Base-by-base conservation (phyloP, 2,113 vertebrate species). In the Geococcyx californianus region DNA sequence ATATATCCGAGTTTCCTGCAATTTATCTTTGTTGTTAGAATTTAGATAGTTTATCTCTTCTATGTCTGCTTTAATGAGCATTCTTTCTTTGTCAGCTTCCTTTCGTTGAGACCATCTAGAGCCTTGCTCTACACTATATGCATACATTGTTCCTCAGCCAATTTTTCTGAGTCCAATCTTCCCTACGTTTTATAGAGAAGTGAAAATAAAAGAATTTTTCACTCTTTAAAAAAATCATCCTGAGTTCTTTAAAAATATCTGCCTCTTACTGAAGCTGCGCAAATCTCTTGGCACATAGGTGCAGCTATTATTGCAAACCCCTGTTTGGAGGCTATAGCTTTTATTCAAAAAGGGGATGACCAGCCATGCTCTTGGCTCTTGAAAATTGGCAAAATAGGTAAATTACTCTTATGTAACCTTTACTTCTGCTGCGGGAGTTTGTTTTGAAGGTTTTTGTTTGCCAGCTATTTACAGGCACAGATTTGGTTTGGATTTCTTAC, bases 101-200 rank as follows among this genome's bases (percentile, higher is more conserved):
- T 89, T 87, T 59, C 11, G 52, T n/a, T 68, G 84, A 34, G 54
- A 17, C 73, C 40, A 17, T 45, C 45, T 40, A 11, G 3, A 55
- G 13, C 62, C 49, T 62, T 60, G 16, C 58, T 62, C 13, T 62
- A 10, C 21, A 15, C 34, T 31, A 0, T 28, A 16, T 23, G 24
- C 5, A 6, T 40, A 13, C 0, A 0, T 74, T 66, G 66, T 3
- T 59, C 47, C 58, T 54, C 15, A 56, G 42, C 31, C 67, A 73
- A 20, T 64, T 83, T 31, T 33, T 73, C 29, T 33, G 4, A 51
- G 69, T 81, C 26, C 44, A 36, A 2, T 58, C 44, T 73, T 79
- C 25, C 36, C 28, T 31, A 6, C 13, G 1, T 64, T 93, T 67
- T 29, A 47, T 31, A 75, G 59, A 62, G 54, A 33, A 49, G 38